phyloP scores from a whole-genome alignment of 2,888 invertebrate genomes.

The Gerris lacustris region DNA sequence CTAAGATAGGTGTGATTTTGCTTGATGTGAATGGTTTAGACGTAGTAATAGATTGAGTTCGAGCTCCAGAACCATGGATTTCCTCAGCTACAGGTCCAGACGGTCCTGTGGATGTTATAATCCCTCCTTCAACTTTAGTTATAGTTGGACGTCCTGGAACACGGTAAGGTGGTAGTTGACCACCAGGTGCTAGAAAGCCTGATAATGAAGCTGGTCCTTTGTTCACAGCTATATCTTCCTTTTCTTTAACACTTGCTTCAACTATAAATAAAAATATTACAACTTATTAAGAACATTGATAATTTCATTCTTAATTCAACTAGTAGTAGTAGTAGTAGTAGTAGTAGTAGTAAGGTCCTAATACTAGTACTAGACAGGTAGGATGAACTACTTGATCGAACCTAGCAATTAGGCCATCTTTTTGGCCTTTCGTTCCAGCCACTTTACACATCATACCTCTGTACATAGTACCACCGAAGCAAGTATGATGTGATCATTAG shows the following conservation, averaged over 20 bases:
- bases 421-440: no score
- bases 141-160: slow-evolving; percentile 44
- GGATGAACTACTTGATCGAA: no score
- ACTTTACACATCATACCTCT: no score
- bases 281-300: no score
- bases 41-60: slow-evolving; percentile 1
- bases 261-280: neutral
- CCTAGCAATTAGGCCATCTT: no score
- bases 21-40: neutral
- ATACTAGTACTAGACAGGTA: no score
- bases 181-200: slow-evolving; percentile 50
- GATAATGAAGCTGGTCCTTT: slow-evolving; percentile 43
- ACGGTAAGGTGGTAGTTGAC: slow-evolving; percentile 39
- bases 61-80: slow-evolving; percentile 29
- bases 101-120: slow-evolving; percentile 32
- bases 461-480: no score
- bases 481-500: no score
- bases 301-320: slow-evolving; percentile 13
- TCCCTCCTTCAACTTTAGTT: slow-evolving; percentile 43
- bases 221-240: slow-evolving; percentile 9
- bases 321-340: slow-evolving; percentile 5
- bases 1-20: neutral
- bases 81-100: slow-evolving; percentile 29
- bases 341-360: neutral
- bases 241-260: slow-evolving; percentile 6